phyloP scores from a whole-genome alignment of 2,113 vertebrate species.

The Sminthopsis crassicaudata region DNA sequence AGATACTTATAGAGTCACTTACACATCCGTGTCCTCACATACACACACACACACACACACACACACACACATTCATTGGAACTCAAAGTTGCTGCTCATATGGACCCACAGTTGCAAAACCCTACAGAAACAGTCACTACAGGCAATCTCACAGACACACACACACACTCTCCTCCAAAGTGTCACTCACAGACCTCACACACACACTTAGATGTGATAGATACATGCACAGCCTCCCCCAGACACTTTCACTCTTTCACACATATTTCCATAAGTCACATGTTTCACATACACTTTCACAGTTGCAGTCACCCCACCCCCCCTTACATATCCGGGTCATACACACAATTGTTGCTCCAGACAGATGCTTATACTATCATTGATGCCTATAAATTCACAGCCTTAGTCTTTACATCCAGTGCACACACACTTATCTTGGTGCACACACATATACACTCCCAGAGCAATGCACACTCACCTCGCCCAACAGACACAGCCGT shows the following conservation, averaged over 20 bases:
- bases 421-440: neutral
- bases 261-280: neutral
- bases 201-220: neutral
- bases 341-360: neutral
- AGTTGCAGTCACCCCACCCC: neutral
- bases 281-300: neutral
- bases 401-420: neutral
- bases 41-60: no score
- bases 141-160: neutral
- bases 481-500: no score
- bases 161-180: neutral
- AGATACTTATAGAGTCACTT: neutral
- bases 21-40: neutral
- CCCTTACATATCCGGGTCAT: neutral
- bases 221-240: neutral
- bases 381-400: neutral
- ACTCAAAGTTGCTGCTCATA: no score
- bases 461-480: neutral
- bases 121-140: no score
- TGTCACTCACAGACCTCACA: neutral
- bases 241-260: neutral
- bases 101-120: no score
- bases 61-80: no score
- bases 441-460: neutral
- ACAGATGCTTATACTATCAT: neutral